phyloP scores from a whole-genome alignment of 2,888 invertebrate genomes.

The Drosophila conformis region DNA sequence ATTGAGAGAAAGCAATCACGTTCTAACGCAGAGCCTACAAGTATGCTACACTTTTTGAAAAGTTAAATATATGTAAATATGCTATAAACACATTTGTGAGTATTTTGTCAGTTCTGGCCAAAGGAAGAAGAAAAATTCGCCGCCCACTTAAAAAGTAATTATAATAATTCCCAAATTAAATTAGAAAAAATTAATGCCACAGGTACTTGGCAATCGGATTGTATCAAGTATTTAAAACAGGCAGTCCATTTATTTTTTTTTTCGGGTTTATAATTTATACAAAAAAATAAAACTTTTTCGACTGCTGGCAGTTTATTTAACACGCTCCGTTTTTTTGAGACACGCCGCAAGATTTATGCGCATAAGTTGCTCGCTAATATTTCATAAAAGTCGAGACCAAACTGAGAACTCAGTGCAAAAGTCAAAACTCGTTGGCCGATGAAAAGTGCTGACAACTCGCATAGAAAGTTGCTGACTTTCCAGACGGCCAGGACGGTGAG shows the following conservation, averaged over 20 bases:
- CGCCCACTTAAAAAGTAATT: too few species aligned
- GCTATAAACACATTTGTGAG: not conserved
- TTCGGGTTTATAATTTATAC: slow-evolving; percentile 18
- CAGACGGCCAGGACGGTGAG: slow-evolving; percentile 57
- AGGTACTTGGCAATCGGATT: not conserved
- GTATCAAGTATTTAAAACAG: not conserved
- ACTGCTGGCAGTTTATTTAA: slow-evolving; percentile 63
- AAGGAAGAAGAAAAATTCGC: too few species aligned
- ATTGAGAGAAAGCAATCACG: not conserved
- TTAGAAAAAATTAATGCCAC: not conserved
- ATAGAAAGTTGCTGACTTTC: slow-evolving; percentile 74
- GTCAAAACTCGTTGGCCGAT: slow-evolving; percentile 53
- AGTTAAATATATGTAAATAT: too few species aligned
- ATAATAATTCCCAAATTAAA: not conserved
- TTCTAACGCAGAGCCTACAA: not conserved
- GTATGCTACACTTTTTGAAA: slow-evolving; percentile 18
- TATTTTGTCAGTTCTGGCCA: too few species aligned
- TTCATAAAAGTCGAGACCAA: slow-evolving; percentile 71
- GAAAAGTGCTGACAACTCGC: slow-evolving; percentile 76
- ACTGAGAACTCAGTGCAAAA: slow-evolving; percentile 28
- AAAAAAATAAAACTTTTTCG: slow-evolving; percentile 37
- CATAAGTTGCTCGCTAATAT: slow-evolving; percentile 77
- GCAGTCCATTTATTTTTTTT: slow-evolving; percentile 4
- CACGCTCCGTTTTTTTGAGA: slow-evolving; percentile 37
- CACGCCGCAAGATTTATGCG: slow-evolving; percentile 71